Evolutionary conservation across 1,140 invertebrate species (phyloP), one percentile per base, ranked within the genome.

Genomic region (Aphaenogaster ashmeadi): DNA sequence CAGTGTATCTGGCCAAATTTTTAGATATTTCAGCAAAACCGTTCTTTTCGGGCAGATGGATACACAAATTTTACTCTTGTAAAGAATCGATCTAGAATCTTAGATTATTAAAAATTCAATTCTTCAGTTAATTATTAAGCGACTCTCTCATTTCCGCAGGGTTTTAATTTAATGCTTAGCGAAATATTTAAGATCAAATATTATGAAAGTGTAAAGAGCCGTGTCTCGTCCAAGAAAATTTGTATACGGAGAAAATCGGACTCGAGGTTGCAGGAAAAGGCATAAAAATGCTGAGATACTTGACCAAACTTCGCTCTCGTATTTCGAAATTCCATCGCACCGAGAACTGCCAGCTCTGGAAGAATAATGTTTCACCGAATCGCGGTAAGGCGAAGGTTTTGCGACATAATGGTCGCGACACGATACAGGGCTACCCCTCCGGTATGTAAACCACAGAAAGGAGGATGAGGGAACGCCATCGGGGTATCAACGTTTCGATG

Each of bases 361-460:
- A 87, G 75, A 87, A 86, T 80, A 87, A 86, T 81, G 74, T 87
- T 83, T 71, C 67, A 62, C n/a, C 27, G 56, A 78, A 77, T 77
- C 72, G 81, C 18, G 83, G 75, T 79, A 62, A 41, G 72, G 2
- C 56, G 74, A 86, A 58, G 84, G 67, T 56, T 87, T 87, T 52
- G 56, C 66, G 58, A 86, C 47, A 69, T 85, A 88, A 88, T 88
- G 27, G 71, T 50, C 66, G 41, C 66, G 66, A 86, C 44, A 75
- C 36, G 87, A 66, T 54, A 85, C 6, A 50, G 38, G 58, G 52
- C 18, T 54, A 72, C 60, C 50, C 44, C 18, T 74, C 87, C 89
- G 86, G 62, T 92, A 93, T 86, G 91, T 90, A 93, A 94, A 94
- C 93, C 93, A 62, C 93, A 94, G 89, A 66, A 89, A 79, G 86